These are phyloP conservation scores for Capreolus pygargus DNA, from an alignment of 2,113 vertebrate species.

Conservation along the genomic window DNA sequence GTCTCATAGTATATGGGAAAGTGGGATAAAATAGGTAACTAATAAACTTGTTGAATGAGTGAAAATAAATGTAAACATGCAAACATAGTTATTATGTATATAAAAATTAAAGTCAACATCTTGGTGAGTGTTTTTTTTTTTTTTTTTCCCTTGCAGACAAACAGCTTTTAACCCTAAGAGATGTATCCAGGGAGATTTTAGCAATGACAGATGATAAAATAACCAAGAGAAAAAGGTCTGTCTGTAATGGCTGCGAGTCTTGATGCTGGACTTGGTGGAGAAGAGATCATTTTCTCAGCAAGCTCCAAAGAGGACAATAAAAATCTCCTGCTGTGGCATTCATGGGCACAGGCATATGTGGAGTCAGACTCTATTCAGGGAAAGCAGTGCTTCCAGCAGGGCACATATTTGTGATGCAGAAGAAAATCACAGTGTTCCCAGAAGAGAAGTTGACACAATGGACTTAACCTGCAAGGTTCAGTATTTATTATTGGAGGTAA, in stretches of 20 bases:
- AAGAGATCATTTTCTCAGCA: conserved; percentile 32
- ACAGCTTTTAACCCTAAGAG: neutral
- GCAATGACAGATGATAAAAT: neutral
- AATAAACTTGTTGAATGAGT: neutral
- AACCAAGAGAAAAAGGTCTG: neutral
- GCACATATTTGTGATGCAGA: neutral
- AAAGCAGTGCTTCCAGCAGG: neutral
- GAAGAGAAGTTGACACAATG: neutral
- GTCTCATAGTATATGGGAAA: neutral
- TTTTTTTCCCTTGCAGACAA: neutral
- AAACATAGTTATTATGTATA: neutral
- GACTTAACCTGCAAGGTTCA: neutral
- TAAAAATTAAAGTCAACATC: neutral
- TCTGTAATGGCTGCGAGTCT: neutral
- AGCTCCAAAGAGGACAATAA: neutral
- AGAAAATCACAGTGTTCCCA: neutral
- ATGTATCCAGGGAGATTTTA: neutral
- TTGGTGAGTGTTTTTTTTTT: neutral
- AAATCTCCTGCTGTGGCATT: conserved; percentile 2
- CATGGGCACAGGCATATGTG: neutral
- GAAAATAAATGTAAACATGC: neutral
- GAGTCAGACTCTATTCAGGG: neutral
- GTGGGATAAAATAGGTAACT: neutral
- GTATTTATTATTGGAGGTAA: neutral
- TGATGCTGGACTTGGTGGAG: neutral